These are phyloP conservation scores for Esox masquinongy DNA, from an alignment of 2,797 vertebrate genomes.

Conservation along the genomic window DNA sequence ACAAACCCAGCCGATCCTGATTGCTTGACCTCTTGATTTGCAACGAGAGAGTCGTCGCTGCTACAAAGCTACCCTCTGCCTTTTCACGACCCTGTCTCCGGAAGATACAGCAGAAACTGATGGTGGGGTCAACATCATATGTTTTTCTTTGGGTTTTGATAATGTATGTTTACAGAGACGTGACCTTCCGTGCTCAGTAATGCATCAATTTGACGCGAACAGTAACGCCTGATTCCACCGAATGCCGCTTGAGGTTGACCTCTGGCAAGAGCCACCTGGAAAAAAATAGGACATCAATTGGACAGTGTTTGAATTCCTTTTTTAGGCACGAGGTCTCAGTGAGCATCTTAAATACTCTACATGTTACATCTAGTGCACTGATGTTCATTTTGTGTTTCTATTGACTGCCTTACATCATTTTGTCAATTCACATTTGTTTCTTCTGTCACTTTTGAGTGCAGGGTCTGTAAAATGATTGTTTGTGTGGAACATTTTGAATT, in stretches of 20 bases:
- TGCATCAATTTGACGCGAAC: slow-evolving; percentile 96
- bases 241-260: slow-evolving; percentile 81
- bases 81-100: slow-evolving; percentile 62
- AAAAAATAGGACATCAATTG: slow-evolving; percentile 79
- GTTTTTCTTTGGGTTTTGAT: slow-evolving; percentile 98
- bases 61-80: slow-evolving; percentile 64
- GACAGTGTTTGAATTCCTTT: slow-evolving; percentile 73
- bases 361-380: slow-evolving; percentile 38
- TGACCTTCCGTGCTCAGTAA: slow-evolving; percentile 93
- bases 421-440: slow-evolving; percentile 48
- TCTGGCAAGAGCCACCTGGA: slow-evolving; percentile 77
- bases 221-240: slow-evolving; percentile 92
- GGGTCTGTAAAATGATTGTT: slow-evolving; percentile 52
- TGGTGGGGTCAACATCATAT: slow-evolving; percentile 85
- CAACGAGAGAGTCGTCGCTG: slow-evolving; percentile 80
- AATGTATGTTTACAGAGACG: slow-evolving; percentile 98
- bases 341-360: slow-evolving; percentile 39
- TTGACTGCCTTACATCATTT: slow-evolving; percentile 47
- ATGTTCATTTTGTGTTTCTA: slow-evolving; percentile 50
- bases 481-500: slow-evolving; percentile 53
- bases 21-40: slow-evolving; percentile 95
- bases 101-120: slow-evolving; percentile 78
- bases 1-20: slow-evolving; percentile 81
- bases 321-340: slow-evolving; percentile 44
- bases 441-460: slow-evolving; percentile 51